Evolutionary conservation across 1,140 invertebrate species (phyloP).

Genomic region (Bathynomus jamesi): DNA sequence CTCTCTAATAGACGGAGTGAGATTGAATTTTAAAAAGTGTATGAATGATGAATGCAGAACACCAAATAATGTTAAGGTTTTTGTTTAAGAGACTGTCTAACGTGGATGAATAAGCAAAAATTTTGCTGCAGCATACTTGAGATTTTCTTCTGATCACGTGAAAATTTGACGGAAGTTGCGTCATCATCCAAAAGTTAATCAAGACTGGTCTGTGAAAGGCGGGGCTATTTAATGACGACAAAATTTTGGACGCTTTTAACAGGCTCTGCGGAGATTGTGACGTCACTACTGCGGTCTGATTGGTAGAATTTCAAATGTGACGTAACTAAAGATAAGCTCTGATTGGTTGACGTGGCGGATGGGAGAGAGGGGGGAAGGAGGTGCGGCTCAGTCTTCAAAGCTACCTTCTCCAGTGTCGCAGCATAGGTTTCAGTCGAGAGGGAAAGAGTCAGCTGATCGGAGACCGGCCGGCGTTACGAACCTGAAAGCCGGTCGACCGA

Average conservation of each 20-base stretch:
- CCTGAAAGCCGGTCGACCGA: neutral
- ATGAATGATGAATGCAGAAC: too few species aligned
- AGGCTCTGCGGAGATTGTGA: neutral
- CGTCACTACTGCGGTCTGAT: neutral
- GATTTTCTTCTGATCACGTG: neutral
- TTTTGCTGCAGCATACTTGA: neutral
- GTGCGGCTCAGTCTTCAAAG: neutral
- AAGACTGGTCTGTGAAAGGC: neutral
- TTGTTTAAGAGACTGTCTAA: too few species aligned
- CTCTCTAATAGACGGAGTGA: too few species aligned
- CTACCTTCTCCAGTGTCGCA: neutral
- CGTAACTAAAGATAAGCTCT: neutral
- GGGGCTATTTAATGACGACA: neutral
- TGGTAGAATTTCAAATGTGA: neutral
- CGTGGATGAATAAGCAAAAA: neutral
- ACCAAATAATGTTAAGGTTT: too few species aligned
- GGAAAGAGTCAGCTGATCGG: neutral
- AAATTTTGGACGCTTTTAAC: neutral
- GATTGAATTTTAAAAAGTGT: too few species aligned
- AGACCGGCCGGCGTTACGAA: neutral
- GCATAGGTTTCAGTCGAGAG: neutral
- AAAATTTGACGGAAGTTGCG: neutral
- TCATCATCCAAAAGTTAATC: conserved; percentile 1
- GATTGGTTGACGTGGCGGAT: neutral
- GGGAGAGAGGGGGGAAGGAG: neutral